phyloP scores from a whole-genome alignment of 2,888 invertebrate species.

The Gnatocerus cornutus region DNA sequence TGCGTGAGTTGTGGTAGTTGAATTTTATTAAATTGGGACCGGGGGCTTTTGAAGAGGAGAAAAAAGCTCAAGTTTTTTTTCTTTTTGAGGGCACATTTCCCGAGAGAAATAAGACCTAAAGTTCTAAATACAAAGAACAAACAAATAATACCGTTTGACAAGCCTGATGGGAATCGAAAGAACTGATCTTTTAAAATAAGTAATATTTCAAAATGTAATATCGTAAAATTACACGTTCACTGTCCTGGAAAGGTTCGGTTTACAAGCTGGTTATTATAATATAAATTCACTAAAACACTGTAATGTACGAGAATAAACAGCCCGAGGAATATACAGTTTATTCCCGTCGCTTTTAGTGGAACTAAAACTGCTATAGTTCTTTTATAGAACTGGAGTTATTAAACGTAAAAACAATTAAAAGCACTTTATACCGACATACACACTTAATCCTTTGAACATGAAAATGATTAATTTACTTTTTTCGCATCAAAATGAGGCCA shows the following conservation, averaged over 20 bases:
- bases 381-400: no score
- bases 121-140: slow-evolving; percentile 48
- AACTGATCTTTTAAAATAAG: slow-evolving; percentile 43
- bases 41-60: slow-evolving; percentile 33
- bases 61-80: slow-evolving; percentile 23
- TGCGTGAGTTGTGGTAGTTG: slow-evolving; percentile 41
- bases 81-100: slow-evolving; percentile 35
- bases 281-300: no score
- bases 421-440: no score
- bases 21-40: slow-evolving; percentile 45
- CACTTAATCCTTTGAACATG: no score
- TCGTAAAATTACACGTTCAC: slow-evolving; percentile 27
- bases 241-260: not conserved
- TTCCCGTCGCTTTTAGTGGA: no score
- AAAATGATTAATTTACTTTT: no score
- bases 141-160: slow-evolving; percentile 48
- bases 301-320: no score
- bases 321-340: no score
- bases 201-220: slow-evolving; percentile 45
- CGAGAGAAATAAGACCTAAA: slow-evolving; percentile 45
- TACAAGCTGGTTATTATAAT: not conserved
- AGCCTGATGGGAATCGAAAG: slow-evolving; percentile 45
- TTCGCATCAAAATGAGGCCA: no score
- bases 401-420: no score
- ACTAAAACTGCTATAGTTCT: no score